These are phyloP conservation scores for Lochmaea crataegi DNA, from an alignment of 2,888 invertebrate genomes.

Conservation along the genomic window DNA sequence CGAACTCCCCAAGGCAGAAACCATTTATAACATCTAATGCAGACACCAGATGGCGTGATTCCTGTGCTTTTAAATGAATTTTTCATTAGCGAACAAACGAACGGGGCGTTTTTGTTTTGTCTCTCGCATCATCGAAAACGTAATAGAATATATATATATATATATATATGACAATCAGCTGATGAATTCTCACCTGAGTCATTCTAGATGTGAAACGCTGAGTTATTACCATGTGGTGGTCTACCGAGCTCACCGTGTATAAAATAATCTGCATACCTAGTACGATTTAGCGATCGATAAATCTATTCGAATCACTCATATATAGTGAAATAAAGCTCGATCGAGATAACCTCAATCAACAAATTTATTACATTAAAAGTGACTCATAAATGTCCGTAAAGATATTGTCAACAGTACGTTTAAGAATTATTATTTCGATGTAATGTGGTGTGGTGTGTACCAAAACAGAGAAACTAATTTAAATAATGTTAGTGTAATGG, in stretches of 20 bases:
- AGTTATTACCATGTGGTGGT: neutral
- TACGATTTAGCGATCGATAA: no score
- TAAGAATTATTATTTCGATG: neutral
- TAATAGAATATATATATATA: constrained; percentile 46
- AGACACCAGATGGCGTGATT: constrained; percentile 48
- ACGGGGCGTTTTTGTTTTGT: constrained; percentile 42
- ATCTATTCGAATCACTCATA: neutral
- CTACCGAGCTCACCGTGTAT: neutral
- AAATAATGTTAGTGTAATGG: constrained; percentile 44
- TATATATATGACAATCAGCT: constrained; percentile 52
- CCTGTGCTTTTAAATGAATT: constrained; percentile 43
- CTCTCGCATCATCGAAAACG: constrained; percentile 28
- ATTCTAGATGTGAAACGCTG: constrained; percentile 24
- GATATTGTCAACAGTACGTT: constrained; percentile 35
- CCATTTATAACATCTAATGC: constrained; percentile 18
- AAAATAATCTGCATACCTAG: neutral
- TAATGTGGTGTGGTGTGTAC: constrained; percentile 30
- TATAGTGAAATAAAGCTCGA: neutral
- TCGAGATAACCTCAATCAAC: neutral
- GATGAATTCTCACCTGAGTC: constrained; percentile 51
- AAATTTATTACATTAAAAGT: constrained; percentile 19
- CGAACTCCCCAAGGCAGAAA: neutral
- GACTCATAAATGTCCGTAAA: constrained; percentile 37
- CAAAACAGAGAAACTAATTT: constrained; percentile 43
- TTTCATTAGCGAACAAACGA: constrained; percentile 50